Percentiles rank a stretch among this genome's conserved stretches.
phyloP scores from a whole-genome alignment of 2,797 vertebrate genomes.

The Epinephelus awoara region DNA sequence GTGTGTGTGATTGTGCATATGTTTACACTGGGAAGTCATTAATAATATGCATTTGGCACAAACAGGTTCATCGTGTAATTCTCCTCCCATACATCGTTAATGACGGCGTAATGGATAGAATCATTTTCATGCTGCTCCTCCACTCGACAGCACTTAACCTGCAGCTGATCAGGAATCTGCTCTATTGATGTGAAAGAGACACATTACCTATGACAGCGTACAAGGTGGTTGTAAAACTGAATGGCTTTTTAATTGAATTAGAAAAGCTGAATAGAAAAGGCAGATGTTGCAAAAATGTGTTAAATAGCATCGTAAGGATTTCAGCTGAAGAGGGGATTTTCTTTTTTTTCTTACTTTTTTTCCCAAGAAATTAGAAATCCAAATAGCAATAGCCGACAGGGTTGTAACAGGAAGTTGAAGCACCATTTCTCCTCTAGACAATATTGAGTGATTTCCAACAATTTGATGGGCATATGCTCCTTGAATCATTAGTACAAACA shows the following conservation, averaged over 20 bases:
- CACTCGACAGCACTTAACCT: slow-evolving; percentile 57
- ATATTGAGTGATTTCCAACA: slow-evolving; percentile 1
- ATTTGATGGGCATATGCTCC: slow-evolving; percentile 2
- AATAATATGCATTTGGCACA: slow-evolving; percentile 36
- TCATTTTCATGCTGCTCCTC: slow-evolving; percentile 32
- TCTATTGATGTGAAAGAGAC: slow-evolving; percentile 30
- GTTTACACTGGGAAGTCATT: slow-evolving; percentile 41
- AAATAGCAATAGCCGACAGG: not conserved
- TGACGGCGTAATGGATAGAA: slow-evolving; percentile 48
- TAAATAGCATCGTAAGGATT: not conserved
- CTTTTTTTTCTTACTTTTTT: not conserved
- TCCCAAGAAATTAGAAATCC: not conserved
- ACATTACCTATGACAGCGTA: not conserved
- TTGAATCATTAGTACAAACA: slow-evolving; percentile 12
- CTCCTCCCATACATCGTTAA: slow-evolving; percentile 29
- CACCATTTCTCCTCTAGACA: not conserved
- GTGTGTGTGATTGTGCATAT: slow-evolving; percentile 17
- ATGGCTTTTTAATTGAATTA: slow-evolving; percentile 8
- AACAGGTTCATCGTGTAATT: slow-evolving; percentile 34
- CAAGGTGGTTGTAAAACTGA: slow-evolving; percentile 5
- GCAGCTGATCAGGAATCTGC: slow-evolving; percentile 35
- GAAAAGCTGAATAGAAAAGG: slow-evolving; percentile 7
- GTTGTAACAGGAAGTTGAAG: not conserved
- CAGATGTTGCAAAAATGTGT: not conserved
- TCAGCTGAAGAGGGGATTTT: not conserved